phyloP scores from a whole-genome alignment of 2,113 vertebrate genomes.

The Silurus asotus region DNA sequence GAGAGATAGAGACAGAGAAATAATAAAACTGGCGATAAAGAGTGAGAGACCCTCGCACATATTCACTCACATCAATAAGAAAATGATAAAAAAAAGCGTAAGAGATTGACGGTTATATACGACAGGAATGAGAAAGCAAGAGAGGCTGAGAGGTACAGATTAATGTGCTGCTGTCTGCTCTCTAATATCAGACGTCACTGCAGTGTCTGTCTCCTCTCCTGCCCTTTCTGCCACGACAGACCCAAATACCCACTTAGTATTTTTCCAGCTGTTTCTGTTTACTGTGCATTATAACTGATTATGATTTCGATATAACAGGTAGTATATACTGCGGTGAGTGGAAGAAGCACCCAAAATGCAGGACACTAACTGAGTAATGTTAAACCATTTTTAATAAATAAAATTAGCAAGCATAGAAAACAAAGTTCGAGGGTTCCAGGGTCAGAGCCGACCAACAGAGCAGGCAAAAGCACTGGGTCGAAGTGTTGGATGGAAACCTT shows the following conservation, averaged over 20 bases:
- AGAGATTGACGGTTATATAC: slow-evolving; percentile 12
- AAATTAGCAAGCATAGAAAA: too few relatives aligned
- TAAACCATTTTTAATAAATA: too few relatives aligned
- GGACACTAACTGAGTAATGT: too few relatives aligned
- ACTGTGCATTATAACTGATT: not conserved
- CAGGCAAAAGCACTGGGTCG: too few relatives aligned
- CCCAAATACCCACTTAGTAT: not conserved
- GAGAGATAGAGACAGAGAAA: slow-evolving; percentile 64
- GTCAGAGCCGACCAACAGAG: too few relatives aligned
- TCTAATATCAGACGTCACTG: slow-evolving; percentile 32
- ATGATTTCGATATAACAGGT: too few relatives aligned
- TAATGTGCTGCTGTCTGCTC: not conserved
- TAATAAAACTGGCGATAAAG: slow-evolving; percentile 62
- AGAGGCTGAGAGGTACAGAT: slow-evolving; percentile 25
- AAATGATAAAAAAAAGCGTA: slow-evolving; percentile 25
- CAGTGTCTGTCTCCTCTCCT: slow-evolving; percentile 16
- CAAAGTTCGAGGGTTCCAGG: too few relatives aligned
- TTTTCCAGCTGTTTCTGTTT: not conserved
- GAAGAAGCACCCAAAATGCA: too few relatives aligned
- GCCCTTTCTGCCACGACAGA: not conserved
- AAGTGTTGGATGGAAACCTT: not conserved
- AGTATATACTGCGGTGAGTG: not conserved
- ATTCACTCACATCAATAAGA: slow-evolving; percentile 21
- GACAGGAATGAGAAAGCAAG: slow-evolving; percentile 18
- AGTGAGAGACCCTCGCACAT: slow-evolving; percentile 25